These are phyloP conservation scores for Drosophila atroscutellata DNA, from an alignment of 2,888 invertebrate genomes.

Conservation along the genomic window DNA sequence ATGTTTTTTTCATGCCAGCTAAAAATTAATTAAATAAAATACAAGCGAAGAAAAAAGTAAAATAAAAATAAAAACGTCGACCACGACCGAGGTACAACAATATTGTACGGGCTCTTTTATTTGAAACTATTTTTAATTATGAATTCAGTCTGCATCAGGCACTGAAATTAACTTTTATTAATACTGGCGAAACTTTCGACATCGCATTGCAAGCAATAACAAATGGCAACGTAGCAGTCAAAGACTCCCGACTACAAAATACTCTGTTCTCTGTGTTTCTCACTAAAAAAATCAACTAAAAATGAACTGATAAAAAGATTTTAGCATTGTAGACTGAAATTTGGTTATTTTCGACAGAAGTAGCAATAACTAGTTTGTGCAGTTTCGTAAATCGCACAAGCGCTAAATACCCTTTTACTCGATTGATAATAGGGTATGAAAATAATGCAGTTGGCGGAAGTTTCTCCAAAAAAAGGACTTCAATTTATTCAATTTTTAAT, in stretches of 20 bases:
- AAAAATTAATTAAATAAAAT: conserved; percentile 65
- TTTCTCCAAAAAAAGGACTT: conserved; percentile 38
- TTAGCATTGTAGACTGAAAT: background rate
- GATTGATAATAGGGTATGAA: conserved; percentile 25
- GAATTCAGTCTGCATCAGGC: conserved; percentile 62
- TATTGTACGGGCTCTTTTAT: conserved; percentile 32
- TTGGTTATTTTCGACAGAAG: background rate
- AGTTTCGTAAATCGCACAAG: background rate
- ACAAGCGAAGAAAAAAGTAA: conserved; percentile 8
- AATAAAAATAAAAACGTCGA: conserved; percentile 5
- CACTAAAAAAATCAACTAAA: background rate
- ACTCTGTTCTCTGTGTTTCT: conserved; percentile 1
- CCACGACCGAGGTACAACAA: conserved; percentile 16
- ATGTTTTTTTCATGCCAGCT: conserved; percentile 26
- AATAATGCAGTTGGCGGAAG: conserved; percentile 38
- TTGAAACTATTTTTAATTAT: conserved; percentile 77
- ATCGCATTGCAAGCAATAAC: conserved; percentile 40
- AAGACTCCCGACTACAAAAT: background rate
- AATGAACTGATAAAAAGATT: background rate
- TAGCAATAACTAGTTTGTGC: background rate
- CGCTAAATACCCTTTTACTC: background rate
- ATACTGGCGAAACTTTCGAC: conserved; percentile 57
- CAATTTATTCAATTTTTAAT: conserved; percentile 73
- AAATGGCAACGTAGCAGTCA: background rate
- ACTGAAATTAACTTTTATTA: conserved; percentile 72